Evolutionary conservation across 2,113 vertebrate genomes (phyloP).

Genomic region (Mus pahari): DNA sequence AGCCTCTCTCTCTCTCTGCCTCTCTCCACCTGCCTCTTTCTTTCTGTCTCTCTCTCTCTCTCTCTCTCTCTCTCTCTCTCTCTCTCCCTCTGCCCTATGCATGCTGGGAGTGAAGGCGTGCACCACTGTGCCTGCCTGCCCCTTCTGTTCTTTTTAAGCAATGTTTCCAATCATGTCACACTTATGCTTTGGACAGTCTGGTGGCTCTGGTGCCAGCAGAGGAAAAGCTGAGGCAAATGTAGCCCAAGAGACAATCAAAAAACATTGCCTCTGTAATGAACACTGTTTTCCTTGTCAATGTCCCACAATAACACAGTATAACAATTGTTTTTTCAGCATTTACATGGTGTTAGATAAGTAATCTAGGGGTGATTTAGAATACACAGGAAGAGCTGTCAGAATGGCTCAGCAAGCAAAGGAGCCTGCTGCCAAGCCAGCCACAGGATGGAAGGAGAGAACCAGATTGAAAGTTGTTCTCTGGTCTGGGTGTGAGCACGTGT

Average conservation of each 20-base stretch:
- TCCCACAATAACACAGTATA: neutral
- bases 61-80: too few species aligned
- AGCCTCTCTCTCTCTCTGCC: too few species aligned
- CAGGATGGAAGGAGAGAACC: neutral
- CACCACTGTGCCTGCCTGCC: neutral
- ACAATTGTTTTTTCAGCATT: neutral
- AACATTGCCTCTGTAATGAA: neutral
- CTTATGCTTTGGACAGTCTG: neutral
- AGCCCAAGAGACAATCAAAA: neutral
- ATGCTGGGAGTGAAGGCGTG: neutral
- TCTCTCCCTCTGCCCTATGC: neutral
- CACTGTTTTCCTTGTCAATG: neutral
- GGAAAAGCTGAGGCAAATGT: rapidly evolving
- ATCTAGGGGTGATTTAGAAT: neutral
- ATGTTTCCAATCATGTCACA: neutral
- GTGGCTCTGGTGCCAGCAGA: rapidly evolving
- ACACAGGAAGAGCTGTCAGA: neutral
- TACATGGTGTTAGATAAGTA: neutral
- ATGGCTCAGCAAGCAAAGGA: neutral
- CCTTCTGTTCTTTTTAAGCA: neutral
- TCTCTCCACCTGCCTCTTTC: too few species aligned
- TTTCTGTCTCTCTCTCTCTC: neutral
- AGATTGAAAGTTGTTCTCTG: neutral
- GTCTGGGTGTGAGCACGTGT: neutral
- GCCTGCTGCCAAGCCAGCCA: neutral